phyloP scores from a whole-genome alignment of 1,140 invertebrate species.

The Pseudobourletiella spinata region DNA sequence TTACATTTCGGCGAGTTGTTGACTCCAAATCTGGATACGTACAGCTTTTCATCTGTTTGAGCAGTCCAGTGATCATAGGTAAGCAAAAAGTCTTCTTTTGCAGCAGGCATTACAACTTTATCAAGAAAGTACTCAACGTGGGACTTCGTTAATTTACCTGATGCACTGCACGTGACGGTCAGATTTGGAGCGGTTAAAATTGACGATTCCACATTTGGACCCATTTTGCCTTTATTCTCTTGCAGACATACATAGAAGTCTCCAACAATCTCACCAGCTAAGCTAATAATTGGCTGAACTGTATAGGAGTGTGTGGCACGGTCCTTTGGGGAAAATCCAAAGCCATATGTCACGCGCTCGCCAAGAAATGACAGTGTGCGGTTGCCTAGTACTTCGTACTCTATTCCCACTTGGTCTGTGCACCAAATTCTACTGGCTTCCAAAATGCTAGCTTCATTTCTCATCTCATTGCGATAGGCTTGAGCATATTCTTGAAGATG shows the following conservation, averaged over 20 bases:
- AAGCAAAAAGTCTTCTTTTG: conserved; percentile 9
- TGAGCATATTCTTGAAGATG: neutral
- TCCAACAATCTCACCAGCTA: neutral
- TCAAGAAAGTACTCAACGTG: conserved; percentile 18
- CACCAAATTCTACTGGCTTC: neutral
- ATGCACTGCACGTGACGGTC: no score
- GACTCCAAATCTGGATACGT: conserved; percentile 2
- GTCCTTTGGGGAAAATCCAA: neutral
- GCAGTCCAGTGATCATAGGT: no score
- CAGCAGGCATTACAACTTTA: neutral
- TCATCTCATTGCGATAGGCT: neutral
- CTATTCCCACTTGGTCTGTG: neutral
- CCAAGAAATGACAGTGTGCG: neutral
- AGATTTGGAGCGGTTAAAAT: conserved; percentile 10
- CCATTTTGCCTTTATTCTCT: conserved; percentile 8
- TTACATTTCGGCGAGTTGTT: neutral
- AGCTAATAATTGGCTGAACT: neutral
- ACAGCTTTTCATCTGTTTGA: conserved; percentile 8
- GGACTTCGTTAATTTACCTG: no score
- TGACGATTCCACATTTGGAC: conserved; percentile 1
- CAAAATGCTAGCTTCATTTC: neutral
- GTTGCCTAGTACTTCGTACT: neutral
- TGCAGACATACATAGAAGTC: conserved; percentile 22
- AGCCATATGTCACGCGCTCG: neutral
- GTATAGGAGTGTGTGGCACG: neutral